Base-by-base conservation (phyloP, 2,113 vertebrate species). In the Chionis minor region DNA sequence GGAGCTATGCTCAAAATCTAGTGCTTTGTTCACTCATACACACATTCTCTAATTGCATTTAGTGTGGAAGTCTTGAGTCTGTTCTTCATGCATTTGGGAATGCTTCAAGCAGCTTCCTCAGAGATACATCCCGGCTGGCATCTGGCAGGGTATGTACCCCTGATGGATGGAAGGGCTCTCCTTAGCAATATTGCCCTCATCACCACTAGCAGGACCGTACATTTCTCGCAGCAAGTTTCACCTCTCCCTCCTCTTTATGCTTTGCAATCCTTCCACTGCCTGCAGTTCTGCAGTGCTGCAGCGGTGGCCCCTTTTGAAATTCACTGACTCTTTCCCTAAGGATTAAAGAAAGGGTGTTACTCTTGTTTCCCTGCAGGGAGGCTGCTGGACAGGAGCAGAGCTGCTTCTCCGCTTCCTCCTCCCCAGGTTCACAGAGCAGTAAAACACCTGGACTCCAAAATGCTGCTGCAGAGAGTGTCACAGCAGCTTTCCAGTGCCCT, bases 341-440 rank as follows among this genome's bases (percentile, higher is more conserved):
- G 14, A 30, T 16, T 49, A 16, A 75, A 66, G 22, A n/a, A 49
- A 85, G 27, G 9, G 2, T 23, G 8, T 63, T 56, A 18, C 45
- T n/a, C 52, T 18, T 28, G 27, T 27, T 42, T 74, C 35, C 69
- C 32, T 54, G n/a, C 16, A 14, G 27, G 4, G 23, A 62, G 9
- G n/a, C 30, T 40, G 61, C n/a, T 78, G 0, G 0, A 28, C 23
- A 24, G 33, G 14, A 65, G 28, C 55, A 85, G 26, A 0, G 1
- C 32, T 63, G n/a, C 54, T 69, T 42, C 72, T 79, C 63, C 1
- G 3, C 44, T 55, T 65, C n/a, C 22, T 69, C 22, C 55, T 78
- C 26, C 59, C 27, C 10, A 49, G 47, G 55, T 32, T 51, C 42
- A 42, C 40, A 27, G 20, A 26, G 7, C 1, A 33, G 21, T 47